Evolutionary conservation across 2,888 invertebrate species (phyloP).

Genomic region (Apodemia mormo): DNA sequence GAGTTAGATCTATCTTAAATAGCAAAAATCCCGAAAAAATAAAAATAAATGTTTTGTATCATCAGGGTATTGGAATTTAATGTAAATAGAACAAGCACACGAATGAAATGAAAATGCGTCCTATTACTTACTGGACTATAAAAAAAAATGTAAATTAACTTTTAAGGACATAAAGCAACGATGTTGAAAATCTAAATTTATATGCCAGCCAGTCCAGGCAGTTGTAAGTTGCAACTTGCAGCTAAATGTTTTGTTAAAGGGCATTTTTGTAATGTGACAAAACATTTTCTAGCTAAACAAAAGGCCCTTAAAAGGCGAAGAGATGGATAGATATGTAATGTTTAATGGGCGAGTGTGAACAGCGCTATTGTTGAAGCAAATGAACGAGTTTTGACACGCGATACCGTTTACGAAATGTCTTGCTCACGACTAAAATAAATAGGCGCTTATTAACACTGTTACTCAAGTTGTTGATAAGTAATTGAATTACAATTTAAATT

Average conservation of each 20-base stretch:
- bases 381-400: slow-evolving; percentile 76
- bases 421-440: slow-evolving; percentile 70
- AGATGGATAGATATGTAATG: slow-evolving; percentile 71
- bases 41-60: no score
- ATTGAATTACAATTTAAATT: slow-evolving; percentile 58
- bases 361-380: slow-evolving; percentile 65
- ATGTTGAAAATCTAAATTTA: neutral
- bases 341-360: slow-evolving; percentile 76
- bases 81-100: no score
- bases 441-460: slow-evolving; percentile 67
- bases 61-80: no score
- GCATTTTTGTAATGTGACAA: slow-evolving; percentile 18
- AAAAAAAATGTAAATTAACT: no score
- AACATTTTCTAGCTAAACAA: slow-evolving; percentile 35
- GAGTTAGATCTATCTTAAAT: no score
- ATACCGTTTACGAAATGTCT: slow-evolving; percentile 66
- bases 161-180: neutral
- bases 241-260: slow-evolving; percentile 14
- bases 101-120: no score
- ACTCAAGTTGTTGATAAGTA: slow-evolving; percentile 63
- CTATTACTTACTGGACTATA: no score
- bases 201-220: neutral
- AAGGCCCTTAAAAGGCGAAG: slow-evolving; percentile 56
- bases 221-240: slow-evolving; percentile 3
- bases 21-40: no score